Conservation (phyloP, 2,888 invertebrate genomes). For the Drosophila limbata region DNA sequence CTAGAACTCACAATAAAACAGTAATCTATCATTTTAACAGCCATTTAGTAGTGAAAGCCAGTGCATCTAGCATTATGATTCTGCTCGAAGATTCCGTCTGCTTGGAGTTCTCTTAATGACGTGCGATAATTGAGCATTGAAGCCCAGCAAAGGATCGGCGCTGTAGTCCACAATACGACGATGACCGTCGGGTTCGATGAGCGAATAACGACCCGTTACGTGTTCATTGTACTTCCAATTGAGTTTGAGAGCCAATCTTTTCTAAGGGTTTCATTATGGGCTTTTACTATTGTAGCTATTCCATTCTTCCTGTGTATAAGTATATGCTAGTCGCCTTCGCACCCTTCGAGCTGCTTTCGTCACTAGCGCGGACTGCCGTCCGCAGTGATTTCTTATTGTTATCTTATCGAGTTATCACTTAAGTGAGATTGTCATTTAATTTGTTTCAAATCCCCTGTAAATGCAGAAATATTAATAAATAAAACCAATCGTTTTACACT, state of each 20-base stretch:
- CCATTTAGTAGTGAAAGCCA: conserved; percentile 37
- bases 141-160: conserved; percentile 83
- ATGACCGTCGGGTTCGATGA: conserved; percentile 84
- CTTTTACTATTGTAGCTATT: too few species aligned
- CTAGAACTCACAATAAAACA: not conserved
- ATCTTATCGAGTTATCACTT: not conserved
- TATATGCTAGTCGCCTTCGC: too few species aligned
- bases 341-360: too few species aligned
- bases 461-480: not conserved
- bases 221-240: conserved; percentile 59
- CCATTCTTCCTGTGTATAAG: too few species aligned
- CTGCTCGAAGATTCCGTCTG: not conserved
- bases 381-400: conserved; percentile 21
- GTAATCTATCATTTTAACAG: conserved; percentile 25
- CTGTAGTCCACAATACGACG: conserved; percentile 84
- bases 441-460: not conserved
- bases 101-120: conserved; percentile 35
- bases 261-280: too few species aligned
- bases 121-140: conserved; percentile 67
- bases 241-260: conserved; percentile 14
- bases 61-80: conserved; percentile 7
- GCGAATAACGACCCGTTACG: conserved; percentile 84
- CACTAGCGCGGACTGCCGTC: too few species aligned
- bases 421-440: not conserved
- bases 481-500: conserved; percentile 28